Evolutionary conservation across 2,113 vertebrate species (phyloP).

Genomic region (Phyllopteryx taeniolatus): DNA sequence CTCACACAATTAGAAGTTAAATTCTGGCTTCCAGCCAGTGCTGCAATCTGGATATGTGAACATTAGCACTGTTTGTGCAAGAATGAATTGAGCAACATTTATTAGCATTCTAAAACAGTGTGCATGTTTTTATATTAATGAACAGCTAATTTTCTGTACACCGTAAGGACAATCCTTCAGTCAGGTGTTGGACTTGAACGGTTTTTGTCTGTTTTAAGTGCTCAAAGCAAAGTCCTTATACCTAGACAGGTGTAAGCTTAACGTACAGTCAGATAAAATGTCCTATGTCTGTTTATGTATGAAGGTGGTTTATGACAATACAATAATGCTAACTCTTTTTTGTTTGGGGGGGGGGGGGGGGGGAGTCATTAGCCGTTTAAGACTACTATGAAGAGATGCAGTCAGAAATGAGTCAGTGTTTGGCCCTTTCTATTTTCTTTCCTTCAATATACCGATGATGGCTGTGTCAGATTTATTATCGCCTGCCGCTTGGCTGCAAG

Average conservation of each 20-base stretch:
- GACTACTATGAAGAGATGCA: not conserved
- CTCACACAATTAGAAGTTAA: constrained; percentile 42
- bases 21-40: constrained; percentile 20
- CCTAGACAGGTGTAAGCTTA: no score
- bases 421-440: not conserved
- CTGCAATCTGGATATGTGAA: constrained; percentile 12
- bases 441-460: not conserved
- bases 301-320: not conserved
- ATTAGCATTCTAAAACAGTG: not conserved
- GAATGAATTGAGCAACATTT: not conserved
- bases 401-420: not conserved
- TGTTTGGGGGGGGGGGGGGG: no score
- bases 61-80: constrained; percentile 1
- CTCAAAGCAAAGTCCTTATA: no score
- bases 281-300: no score
- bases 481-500: constrained; percentile 6
- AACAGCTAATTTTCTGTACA: no score
- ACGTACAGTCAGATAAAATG: no score
- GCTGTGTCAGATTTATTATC: constrained; percentile 52
- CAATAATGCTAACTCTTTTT: no score
- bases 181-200: no score
- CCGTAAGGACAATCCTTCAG: no score
- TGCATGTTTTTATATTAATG: not conserved
- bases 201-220: no score
- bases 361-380: no score